Evolutionary conservation across 2,113 vertebrate species (phyloP).

Genomic region (Actinemys pallida): DNA sequence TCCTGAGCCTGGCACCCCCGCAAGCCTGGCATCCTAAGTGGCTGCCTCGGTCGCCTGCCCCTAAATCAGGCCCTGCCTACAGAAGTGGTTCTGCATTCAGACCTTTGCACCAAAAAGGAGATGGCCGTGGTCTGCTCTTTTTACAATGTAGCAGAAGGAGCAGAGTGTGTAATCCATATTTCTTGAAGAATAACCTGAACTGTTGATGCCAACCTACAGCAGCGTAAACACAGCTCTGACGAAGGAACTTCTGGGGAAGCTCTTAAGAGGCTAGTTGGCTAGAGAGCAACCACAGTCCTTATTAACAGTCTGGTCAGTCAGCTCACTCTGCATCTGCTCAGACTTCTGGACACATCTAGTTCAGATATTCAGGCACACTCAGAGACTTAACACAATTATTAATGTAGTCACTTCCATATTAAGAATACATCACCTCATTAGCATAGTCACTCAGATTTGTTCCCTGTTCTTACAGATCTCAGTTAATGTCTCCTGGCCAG

Average conservation of each 20-base stretch:
- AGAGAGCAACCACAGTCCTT: background rate
- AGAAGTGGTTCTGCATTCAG: too few relatives aligned
- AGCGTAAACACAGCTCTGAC: background rate
- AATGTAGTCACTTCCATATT: background rate
- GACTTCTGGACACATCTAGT: background rate
- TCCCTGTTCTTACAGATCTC: background rate
- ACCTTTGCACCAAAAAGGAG: too few relatives aligned
- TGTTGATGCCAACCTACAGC: background rate
- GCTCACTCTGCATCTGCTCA: background rate
- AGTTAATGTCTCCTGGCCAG: background rate
- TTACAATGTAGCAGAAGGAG: too few relatives aligned
- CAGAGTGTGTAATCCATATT: background rate
- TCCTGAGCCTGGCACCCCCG: too few relatives aligned
- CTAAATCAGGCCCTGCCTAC: too few relatives aligned
- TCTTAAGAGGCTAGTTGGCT: background rate
- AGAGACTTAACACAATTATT: background rate
- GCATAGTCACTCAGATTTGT: background rate
- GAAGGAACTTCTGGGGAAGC: background rate
- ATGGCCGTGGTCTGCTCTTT: too few relatives aligned
- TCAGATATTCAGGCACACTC: background rate
- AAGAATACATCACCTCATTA: background rate
- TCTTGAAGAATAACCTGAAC: background rate
- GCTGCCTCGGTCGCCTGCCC: too few relatives aligned
- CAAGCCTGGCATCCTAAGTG: too few relatives aligned
- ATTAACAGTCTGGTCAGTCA: background rate